These are phyloP conservation scores for Copsychus sechellarum DNA, from an alignment of 2,113 vertebrate genomes.

Conservation along the genomic window DNA sequence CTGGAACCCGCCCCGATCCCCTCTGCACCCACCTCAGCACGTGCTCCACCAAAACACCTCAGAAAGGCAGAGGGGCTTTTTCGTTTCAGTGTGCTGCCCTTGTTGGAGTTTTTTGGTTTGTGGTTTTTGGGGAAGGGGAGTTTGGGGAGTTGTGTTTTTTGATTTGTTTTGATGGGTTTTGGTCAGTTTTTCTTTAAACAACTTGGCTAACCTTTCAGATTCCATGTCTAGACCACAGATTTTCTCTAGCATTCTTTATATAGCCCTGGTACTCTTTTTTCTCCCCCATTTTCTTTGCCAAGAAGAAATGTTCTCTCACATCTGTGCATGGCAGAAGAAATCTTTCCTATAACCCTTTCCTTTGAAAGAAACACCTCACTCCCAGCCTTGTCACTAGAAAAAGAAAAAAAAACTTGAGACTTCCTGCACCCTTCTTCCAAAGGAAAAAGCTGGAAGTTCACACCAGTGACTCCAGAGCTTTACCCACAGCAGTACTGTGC, in stretches of 20 bases:
- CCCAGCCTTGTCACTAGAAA: neutral
- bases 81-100: neutral
- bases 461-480: neutral
- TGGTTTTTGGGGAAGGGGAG: neutral
- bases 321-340: slow-evolving; percentile 66
- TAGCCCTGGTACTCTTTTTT: neutral
- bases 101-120: neutral
- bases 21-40: neutral
- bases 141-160: neutral
- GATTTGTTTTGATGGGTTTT: neutral
- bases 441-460: neutral
- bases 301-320: slow-evolving; percentile 61
- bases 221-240: neutral
- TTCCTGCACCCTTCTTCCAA: neutral
- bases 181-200: neutral
- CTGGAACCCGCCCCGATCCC: too few relatives aligned
- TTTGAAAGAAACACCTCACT: slow-evolving; percentile 3
- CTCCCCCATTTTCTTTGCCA: neutral
- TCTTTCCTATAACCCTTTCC: slow-evolving; percentile 41
- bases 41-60: too few relatives aligned
- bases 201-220: neutral
- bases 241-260: neutral
- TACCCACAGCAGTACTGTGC: neutral
- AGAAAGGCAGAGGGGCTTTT: neutral
- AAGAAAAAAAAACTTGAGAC: neutral